phyloP scores from a whole-genome alignment of 2,888 invertebrate species.

The Leptogaster cylindrica region DNA sequence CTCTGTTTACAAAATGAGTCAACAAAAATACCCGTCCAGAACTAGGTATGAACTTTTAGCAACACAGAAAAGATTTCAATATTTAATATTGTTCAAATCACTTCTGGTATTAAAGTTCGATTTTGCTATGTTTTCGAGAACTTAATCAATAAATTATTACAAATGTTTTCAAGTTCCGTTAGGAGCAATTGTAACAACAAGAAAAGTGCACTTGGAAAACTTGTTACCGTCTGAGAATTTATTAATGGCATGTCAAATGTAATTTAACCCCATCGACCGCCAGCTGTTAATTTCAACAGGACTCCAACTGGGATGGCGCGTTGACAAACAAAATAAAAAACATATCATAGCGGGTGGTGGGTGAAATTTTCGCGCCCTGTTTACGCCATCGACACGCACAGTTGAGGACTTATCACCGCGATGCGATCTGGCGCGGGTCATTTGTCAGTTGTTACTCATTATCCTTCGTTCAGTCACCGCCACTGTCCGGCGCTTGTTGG shows the following conservation, averaged over 20 bases:
- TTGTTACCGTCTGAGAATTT: too few species aligned
- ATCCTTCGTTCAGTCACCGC: conserved; percentile 11
- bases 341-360: neutral
- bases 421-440: conserved; percentile 39
- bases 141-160: too few species aligned
- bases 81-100: too few species aligned
- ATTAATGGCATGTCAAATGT: conserved; percentile 37
- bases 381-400: conserved; percentile 26
- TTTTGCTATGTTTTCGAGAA: too few species aligned
- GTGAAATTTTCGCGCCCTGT: conserved; percentile 26
- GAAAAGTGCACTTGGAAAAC: neutral
- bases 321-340: conserved; percentile 15
- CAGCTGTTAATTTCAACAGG: neutral
- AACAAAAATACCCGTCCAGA: too few species aligned
- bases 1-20: too few species aligned
- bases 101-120: too few species aligned
- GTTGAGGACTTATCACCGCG: conserved; percentile 39
- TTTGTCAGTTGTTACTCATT: conserved; percentile 31
- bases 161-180: too few species aligned
- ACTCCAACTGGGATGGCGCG: conserved; percentile 7
- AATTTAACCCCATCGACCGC: conserved; percentile 39
- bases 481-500: conserved; percentile 31
- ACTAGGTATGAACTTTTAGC: too few species aligned
- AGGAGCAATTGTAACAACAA: neutral
- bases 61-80: too few species aligned